Percentiles rank a stretch among this genome's conserved stretches.
Evolutionary conservation across 2,888 invertebrate genomes (phyloP).

Genomic region (Rhorus exstirpatorius): DNA sequence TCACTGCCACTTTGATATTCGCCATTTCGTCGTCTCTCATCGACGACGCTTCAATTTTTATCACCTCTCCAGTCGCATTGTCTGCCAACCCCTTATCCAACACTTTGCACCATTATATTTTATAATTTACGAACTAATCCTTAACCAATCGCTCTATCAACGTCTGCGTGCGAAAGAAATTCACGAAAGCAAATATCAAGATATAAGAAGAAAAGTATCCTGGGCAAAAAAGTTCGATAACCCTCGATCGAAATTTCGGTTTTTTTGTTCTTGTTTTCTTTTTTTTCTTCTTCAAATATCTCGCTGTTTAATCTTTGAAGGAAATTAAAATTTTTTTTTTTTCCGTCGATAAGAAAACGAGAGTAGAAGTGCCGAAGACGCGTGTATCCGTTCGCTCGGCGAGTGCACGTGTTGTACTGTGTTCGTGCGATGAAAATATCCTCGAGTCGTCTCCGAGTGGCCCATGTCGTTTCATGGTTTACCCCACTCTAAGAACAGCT

Average conservation of each 20-base stretch:
- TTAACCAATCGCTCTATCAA: neutral
- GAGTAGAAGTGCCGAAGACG: slow-evolving; percentile 47
- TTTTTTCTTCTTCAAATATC: neutral
- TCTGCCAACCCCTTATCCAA: slow-evolving; percentile 28
- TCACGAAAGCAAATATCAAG: neutral
- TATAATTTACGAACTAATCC: too few species aligned
- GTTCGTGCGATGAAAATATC: slow-evolving; percentile 82
- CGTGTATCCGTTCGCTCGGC: slow-evolving; percentile 77
- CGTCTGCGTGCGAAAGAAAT: neutral
- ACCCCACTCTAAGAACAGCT: slow-evolving; percentile 79
- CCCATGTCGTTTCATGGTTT: slow-evolving; percentile 77
- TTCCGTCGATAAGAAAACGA: slow-evolving; percentile 28
- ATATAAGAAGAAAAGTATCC: too few species aligned
- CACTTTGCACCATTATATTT: slow-evolving; percentile 5
- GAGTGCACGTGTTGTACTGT: slow-evolving; percentile 83
- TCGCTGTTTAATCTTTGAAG: too few species aligned
- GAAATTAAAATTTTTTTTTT: neutral
- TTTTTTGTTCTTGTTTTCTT: too few species aligned
- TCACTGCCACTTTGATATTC: slow-evolving; percentile 89
- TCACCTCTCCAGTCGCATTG: slow-evolving; percentile 48
- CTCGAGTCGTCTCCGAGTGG: slow-evolving; percentile 78
- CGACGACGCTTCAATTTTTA: slow-evolving; percentile 38
- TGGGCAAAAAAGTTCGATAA: too few species aligned
- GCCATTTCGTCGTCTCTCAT: slow-evolving; percentile 86
- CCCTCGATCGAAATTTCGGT: too few species aligned